phyloP scores from a whole-genome alignment of 1,140 invertebrate genomes.

The Nephotettix cincticeps region DNA sequence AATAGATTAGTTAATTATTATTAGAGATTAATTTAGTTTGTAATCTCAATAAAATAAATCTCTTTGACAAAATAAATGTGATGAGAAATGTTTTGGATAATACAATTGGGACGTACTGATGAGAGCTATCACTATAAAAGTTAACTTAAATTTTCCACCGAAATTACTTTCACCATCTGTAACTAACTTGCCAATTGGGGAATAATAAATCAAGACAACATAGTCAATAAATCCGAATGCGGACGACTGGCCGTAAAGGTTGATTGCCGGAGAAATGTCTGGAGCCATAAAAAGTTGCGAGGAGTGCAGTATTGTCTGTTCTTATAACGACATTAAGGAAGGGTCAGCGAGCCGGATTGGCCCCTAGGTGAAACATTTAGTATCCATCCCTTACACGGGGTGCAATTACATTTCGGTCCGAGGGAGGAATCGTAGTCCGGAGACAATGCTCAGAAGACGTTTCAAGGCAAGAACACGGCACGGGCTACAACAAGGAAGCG shows the following conservation, averaged over 20 bases:
- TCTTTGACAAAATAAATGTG: too few relatives aligned
- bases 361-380: conserved; percentile 1
- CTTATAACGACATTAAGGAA: not conserved
- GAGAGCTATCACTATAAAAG: too few relatives aligned
- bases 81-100: too few relatives aligned
- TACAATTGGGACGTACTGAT: too few relatives aligned
- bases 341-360: not conserved
- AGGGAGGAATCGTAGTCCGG: too few relatives aligned
- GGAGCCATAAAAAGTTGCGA: not conserved
- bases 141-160: too few relatives aligned
- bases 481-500: too few relatives aligned
- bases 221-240: not conserved
- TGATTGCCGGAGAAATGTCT: not conserved
- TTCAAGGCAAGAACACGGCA: too few relatives aligned
- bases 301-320: not conserved
- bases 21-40: too few relatives aligned
- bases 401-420: not conserved
- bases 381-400: not conserved
- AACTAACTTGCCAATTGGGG: not conserved
- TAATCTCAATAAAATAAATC: too few relatives aligned
- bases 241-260: not conserved
- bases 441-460: too few relatives aligned
- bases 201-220: not conserved
- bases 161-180: not conserved
- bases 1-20: too few relatives aligned